Evolutionary conservation across 2,797 vertebrate genomes (phyloP).

Genomic region (Otolemur crassicaudatus): DNA sequence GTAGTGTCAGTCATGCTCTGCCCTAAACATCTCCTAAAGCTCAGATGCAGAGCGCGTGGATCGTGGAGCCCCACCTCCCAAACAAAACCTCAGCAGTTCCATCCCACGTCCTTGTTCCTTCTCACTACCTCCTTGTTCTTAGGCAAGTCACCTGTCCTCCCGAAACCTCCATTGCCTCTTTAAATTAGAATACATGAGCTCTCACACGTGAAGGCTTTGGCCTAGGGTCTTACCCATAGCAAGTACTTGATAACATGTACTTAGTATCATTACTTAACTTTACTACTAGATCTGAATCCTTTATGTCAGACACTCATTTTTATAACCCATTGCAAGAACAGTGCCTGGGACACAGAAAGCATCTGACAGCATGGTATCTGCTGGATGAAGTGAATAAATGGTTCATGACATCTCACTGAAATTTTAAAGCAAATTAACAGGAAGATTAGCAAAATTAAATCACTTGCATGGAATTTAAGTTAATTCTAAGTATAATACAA

Average conservation of each 20-base stretch:
- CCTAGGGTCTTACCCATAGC: not conserved
- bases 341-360: not conserved
- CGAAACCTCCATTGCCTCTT: not conserved
- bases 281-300: not conserved
- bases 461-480: conserved; percentile 22
- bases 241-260: not conserved
- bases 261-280: not conserved
- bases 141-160: not conserved
- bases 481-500: not conserved
- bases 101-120: not conserved
- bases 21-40: not conserved
- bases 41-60: not conserved
- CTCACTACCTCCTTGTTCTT: not conserved
- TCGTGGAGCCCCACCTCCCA: not conserved
- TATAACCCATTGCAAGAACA: not conserved
- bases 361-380: not conserved
- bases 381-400: conserved; percentile 27
- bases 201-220: not conserved
- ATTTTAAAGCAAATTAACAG: conserved; percentile 59
- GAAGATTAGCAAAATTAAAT: conserved; percentile 51
- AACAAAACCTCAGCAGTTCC: not conserved
- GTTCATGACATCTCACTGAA: not conserved
- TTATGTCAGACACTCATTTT: conserved; percentile 37
- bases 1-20: not conserved
- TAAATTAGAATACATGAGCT: conserved; percentile 15